Evolutionary conservation across 2,888 invertebrate species (phyloP), one percentile per base, ranked within the genome.

Genomic region (Liodrosophila aerea): DNA sequence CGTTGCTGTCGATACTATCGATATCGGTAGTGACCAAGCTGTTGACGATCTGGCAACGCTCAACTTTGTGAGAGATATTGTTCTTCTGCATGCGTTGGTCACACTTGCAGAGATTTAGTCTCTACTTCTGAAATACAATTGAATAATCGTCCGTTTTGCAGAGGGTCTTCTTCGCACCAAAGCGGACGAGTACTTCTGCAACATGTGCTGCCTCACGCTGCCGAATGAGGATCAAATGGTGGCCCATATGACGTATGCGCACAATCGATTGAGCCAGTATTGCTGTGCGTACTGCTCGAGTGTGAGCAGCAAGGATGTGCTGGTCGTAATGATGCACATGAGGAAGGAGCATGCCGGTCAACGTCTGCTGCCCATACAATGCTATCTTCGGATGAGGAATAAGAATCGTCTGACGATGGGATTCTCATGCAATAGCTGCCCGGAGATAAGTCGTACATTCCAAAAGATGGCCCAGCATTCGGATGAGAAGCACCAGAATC

Each of bases 401-500:
- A 80, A 72, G 22, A 78, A 67, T 64, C 65, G 64, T 7, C 72
- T 77, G n/a, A 70, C 73, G 0, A 1, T 88, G 1, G 87, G 80
- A 44, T 86, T 85, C 41, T 67, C 52, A 9, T 83, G 78, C 52
- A 64, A n/a, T 7, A 7, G 1, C 0, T 78, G 76, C 30, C 4
- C 51, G 1, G 36, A 31, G 4, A 12, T 37, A 7, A 30, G 62
- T 0, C 31, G 1, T 0, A 80, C 40, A 0, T 64, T 53, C 37
- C 68, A 69, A 5, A 64, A 58, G 15, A 87, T 87, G 9, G 39
- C 53, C 0, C 8, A 27, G 0, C 87, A 87, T 47, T 75, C 74
- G 5, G 44, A 31, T 5, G 0, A 13, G 0, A 7, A 30, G 1
- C 96, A 96, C 82, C 91, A 92, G 27, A 92, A 94, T 1, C 93